phyloP scores from a whole-genome alignment of 2,797 vertebrate genomes.

The Melanogrammus aeglefinus region DNA sequence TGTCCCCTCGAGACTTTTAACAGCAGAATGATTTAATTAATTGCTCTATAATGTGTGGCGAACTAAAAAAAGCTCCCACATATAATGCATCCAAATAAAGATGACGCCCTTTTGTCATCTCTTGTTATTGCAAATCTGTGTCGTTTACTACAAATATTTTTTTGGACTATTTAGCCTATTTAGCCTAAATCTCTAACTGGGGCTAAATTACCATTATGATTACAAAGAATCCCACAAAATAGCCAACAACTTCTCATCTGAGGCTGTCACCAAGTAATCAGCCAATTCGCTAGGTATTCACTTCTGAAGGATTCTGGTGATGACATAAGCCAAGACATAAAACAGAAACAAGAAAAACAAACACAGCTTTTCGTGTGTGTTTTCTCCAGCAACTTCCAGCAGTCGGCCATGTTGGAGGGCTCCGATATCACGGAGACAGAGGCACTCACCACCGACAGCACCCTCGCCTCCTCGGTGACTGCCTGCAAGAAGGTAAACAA shows the following conservation, averaged over 20 bases:
- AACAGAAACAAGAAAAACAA: not conserved
- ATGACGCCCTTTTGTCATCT: not conserved
- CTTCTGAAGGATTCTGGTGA: not conserved
- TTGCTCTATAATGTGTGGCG: slow-evolving; percentile 55
- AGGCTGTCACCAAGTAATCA: not conserved
- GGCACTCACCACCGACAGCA: slow-evolving; percentile 70
- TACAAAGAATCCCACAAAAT: not conserved
- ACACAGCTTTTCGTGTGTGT: slow-evolving; percentile 1
- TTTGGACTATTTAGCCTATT: not conserved
- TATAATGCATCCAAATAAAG: not conserved
- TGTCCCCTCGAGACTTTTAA: slow-evolving; percentile 19
- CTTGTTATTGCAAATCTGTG: not conserved
- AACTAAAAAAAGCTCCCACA: slow-evolving; percentile 19
- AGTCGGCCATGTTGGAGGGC: slow-evolving; percentile 82
- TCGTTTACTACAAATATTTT: not conserved
- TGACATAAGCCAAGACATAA: not conserved
- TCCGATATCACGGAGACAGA: slow-evolving; percentile 70
- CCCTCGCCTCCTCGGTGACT: slow-evolving; percentile 80
- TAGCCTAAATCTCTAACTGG: not conserved
- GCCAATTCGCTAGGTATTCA: not conserved
- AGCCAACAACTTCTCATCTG: not conserved
- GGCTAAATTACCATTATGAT: not conserved
- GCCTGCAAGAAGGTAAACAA: slow-evolving; percentile 89
- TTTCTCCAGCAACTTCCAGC: slow-evolving; percentile 79
- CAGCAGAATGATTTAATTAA: slow-evolving; percentile 35